Evolutionary conservation across 2,797 vertebrate species (phyloP), one percentile per base, ranked within the genome.

Genomic region (Tauraco hartlaubi): DNA sequence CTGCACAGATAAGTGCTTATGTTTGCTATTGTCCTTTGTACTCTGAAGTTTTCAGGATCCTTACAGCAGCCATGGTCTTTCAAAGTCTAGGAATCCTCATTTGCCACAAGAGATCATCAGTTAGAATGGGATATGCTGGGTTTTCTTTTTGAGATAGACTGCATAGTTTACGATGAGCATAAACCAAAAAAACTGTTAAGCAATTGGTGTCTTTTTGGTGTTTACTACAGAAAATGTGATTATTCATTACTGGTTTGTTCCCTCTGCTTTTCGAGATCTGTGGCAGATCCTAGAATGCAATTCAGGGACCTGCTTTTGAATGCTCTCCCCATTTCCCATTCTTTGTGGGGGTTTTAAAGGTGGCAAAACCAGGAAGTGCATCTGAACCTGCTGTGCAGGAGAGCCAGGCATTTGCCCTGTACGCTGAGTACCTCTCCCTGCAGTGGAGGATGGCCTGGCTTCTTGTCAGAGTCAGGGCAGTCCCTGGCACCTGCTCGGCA

Each of bases 141-240:
- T 4, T 54, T 41, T 52, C 11, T 4, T 26, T 58, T 21, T 15
- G 71, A 26, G 43, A 5, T 21, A 20, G 28, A 44, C 62, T 68
- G 39, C 12, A 0, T 7, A 9, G 17, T 59, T 84, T 10, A 9
- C 11, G 39, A 43, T 6, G 26, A 69, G 33, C 20, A 15, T 31
- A 7, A 48, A 63, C 0, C 26, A 21, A 16, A 71, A 71, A 39
- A 0, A 0, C 14, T 18, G 3, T 4, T 2, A 2, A 31, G 26
- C 25, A 59, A 1, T 54, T 2, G 0, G 3, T 15, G 12, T 11
- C 7, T 35, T 54, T 43, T 28, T 0, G 4, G 11, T 5, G 41
- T 35, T 66, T 8, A 1, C 29, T 15, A 1, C 9, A 28, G 59
- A 31, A 77, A 58, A 28, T 0, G 4, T 4, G 2, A 20, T 41